A percentile compares a stretch with the other conserved stretches of the same genome.
Evolutionary conservation across 1,140 invertebrate genomes (phyloP).

Genomic region (Drosophila melanogaster): Release_6_plus_ISO1_MT NT_037436.4:12799001-12799500

Average conservation of each 20-base stretch:
- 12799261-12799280: neutral
- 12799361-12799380: constrained; percentile 11
- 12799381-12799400: constrained; percentile 12
- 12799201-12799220: neutral
- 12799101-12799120: neutral
- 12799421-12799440: constrained; percentile 20
- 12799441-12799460: constrained; percentile 9
- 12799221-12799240: neutral
- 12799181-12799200: neutral
- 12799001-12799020: constrained; percentile 33
- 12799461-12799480: constrained; percentile 30
- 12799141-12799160: neutral
- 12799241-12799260: neutral
- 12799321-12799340: neutral
- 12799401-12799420: constrained; percentile 30
- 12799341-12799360: constrained; percentile 20
- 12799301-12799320: constrained; percentile 1
- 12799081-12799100: neutral
- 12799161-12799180: neutral
- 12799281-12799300: neutral
- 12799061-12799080: constrained; percentile 5
- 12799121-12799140: neutral
- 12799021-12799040: constrained; percentile 4
- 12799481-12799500: constrained; percentile 25
- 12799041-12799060: neutral